Evolutionary conservation across 2,888 invertebrate genomes (phyloP).

Genomic region (Odontomyia ornata): DNA sequence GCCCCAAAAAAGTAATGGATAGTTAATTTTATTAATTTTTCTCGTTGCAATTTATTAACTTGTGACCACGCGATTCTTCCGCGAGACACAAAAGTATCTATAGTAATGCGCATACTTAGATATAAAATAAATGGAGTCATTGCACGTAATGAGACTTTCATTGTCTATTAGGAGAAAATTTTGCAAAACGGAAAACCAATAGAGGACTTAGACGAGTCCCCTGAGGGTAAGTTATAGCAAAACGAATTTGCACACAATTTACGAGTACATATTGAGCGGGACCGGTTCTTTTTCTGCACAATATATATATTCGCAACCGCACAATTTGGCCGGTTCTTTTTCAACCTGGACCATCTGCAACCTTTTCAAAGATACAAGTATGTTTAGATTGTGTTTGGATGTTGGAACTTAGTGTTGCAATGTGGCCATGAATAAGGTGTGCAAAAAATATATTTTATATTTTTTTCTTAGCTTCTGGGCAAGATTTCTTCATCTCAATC

Average conservation of each 20-base stretch:
- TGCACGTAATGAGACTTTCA: constrained; percentile 11
- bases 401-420: not conserved
- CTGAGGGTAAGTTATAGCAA: not conserved
- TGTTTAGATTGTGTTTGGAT: no score
- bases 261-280: no score
- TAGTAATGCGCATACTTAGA: not conserved
- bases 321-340: not conserved
- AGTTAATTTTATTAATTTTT: constrained; percentile 4
- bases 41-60: not conserved
- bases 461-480: not conserved
- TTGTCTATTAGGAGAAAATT: constrained; percentile 4
- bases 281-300: not conserved
- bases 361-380: not conserved
- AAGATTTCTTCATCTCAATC: not conserved
- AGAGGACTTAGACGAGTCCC: not conserved
- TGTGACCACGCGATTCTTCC: not conserved
- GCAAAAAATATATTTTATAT: not conserved
- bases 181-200: constrained; percentile 4
- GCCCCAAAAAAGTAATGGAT: no score
- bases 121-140: not conserved
- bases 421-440: constrained; percentile 13
- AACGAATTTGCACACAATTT: constrained; percentile 12
- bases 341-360: constrained; percentile 14
- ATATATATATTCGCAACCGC: not conserved
- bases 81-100: not conserved